A percentile compares a stretch with the other conserved stretches of the same genome.
Conservation (phyloP, 2,888 invertebrate genomes). For the Notodonta dromedarius region DNA sequence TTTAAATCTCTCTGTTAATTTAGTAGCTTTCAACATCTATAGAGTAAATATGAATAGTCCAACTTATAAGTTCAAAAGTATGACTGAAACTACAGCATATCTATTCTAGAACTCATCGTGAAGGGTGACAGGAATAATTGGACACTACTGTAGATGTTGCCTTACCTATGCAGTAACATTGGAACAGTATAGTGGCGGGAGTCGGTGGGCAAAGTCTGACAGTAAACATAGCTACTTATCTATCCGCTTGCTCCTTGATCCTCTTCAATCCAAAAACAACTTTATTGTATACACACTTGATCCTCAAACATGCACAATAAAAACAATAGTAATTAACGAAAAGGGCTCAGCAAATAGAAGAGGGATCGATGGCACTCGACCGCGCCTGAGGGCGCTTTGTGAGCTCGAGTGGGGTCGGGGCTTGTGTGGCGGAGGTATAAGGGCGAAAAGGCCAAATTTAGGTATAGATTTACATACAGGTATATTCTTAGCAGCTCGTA, state of each 20-base stretch:
- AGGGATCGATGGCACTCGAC: slow-evolving; percentile 28
- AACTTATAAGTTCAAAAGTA: no score
- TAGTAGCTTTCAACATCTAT: no score
- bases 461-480: not conserved
- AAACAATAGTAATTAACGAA: slow-evolving; percentile 22
- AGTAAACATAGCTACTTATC: not conserved
- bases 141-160: no score
- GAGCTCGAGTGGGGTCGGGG: not conserved
- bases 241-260: not conserved
- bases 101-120: no score
- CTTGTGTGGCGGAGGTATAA: not conserved
- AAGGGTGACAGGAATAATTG: no score
- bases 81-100: no score
- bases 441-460: not conserved
- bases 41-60: no score
- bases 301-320: slow-evolving; percentile 7
- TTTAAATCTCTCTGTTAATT: no score
- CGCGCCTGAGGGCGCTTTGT: slow-evolving; percentile 9
- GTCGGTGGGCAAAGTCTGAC: no score
- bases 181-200: no score
- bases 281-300: slow-evolving; percentile 5
- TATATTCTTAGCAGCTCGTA: not conserved
- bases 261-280: slow-evolving; percentile 8
- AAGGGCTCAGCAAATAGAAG: slow-evolving; percentile 15
- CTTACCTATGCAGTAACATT: no score